phyloP scores from a whole-genome alignment of 2,113 vertebrate species.

The Takifugu flavidus region DNA sequence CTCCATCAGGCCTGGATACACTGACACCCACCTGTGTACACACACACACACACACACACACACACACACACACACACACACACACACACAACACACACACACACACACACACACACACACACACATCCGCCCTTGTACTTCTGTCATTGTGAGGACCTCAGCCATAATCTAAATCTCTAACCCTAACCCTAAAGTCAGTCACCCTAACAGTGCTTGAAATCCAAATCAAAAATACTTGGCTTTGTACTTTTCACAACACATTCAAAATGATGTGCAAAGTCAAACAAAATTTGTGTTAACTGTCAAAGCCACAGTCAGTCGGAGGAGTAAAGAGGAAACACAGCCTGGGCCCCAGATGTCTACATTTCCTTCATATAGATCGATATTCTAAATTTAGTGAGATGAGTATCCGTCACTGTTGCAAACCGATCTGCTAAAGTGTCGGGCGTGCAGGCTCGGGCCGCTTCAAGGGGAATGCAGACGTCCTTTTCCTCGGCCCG shows the following conservation, averaged over 20 bases:
- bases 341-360: conserved; percentile 5
- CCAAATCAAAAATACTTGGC: too few relatives aligned
- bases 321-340: conserved; percentile 4
- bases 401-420: conserved; percentile 59
- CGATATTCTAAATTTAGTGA: conserved; percentile 74
- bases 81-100: too few relatives aligned
- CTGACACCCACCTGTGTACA: conserved; percentile 50
- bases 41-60: conserved; percentile 16
- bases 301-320: too few relatives aligned
- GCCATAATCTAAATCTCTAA: too few relatives aligned
- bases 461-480: conserved; percentile 58
- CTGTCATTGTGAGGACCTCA: too few relatives aligned
- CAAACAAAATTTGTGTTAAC: too few relatives aligned
- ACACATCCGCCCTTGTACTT: too few relatives aligned
- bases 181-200: too few relatives aligned
- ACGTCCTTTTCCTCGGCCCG: conserved; percentile 29
- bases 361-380: conserved; percentile 51
- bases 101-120: too few relatives aligned
- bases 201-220: not conserved
- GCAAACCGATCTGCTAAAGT: conserved; percentile 66
- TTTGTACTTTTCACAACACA: too few relatives aligned
- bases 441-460: conserved; percentile 48
- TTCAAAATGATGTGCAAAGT: too few relatives aligned
- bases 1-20: conserved; percentile 53
- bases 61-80: too few relatives aligned